Base-by-base conservation (phyloP, 1,140 invertebrate species). In the Marisa cornuarietis region DNA sequence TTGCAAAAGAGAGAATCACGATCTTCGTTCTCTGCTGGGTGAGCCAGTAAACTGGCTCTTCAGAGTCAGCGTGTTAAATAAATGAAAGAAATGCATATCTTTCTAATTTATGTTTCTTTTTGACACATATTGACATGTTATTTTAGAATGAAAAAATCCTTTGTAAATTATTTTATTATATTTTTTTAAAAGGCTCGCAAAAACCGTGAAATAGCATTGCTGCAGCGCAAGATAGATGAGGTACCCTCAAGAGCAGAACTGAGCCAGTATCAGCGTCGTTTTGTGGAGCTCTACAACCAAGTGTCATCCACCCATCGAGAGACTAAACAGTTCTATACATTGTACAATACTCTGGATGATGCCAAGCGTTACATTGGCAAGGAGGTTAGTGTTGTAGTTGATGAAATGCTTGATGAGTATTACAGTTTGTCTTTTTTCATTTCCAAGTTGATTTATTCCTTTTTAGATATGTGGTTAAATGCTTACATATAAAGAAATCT, bases 341-440 rank as follows among this genome's bases (percentile, higher is more conserved):
- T 99, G 76, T 98, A 98, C 90, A 99, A 99, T 91, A 97, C 96
- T 10, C 92, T 99, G n/a, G 95, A 97, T 89, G 97, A 99, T 91
- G 96, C 96, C 9, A 96, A 96, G 90, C 92, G 95, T 51, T 99
- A 98, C 91, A 93, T 98, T 81, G 94, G 94, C 71, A 98, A 97
- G 89, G 97, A 99, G 92, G 92, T 98, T 68, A n/a, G 82, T 65
- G 94, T 58, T 58, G 11, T 58, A 14, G 8, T 14, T 14, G 16
- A 14, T 14, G 8, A 8, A 49, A 61, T 54, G 16, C 13, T 63
- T 18, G 24, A 61, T 76, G 14, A 42, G 31, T 42, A 42, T 69
- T 18, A 63, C 62, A n/a, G 7, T 63, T 63, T 63, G n/a, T 63
- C 62, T 20, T 63, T 63, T 18, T 18, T 18, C n/a, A 63, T 18